Conservation (phyloP, 2,797 vertebrate genomes). For the Sebastes nivosus region DNA sequence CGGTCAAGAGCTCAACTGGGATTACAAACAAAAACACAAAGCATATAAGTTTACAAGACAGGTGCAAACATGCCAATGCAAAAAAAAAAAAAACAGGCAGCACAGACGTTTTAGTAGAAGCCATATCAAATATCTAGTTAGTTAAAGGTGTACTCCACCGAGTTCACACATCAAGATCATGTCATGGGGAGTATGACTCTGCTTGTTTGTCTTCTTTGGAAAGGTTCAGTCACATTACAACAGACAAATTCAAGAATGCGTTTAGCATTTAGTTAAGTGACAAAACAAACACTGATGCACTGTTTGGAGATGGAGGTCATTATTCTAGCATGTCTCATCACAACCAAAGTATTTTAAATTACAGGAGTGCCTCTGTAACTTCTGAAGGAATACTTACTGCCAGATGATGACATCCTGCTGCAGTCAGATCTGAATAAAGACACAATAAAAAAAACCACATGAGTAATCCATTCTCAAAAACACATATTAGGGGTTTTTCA, state of each 20-base stretch:
- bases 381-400: slow-evolving; percentile 63
- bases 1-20: slow-evolving; percentile 71
- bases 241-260: neutral
- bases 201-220: neutral
- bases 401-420: slow-evolving; percentile 79
- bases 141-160: neutral
- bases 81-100: neutral
- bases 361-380: neutral
- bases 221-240: neutral
- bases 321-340: neutral
- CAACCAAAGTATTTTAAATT: neutral
- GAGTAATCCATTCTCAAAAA: neutral
- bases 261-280: neutral
- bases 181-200: neutral
- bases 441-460: neutral
- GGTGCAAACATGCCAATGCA: neutral
- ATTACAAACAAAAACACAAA: slow-evolving; percentile 3
- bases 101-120: neutral
- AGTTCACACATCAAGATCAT: neutral
- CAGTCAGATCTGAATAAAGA: slow-evolving; percentile 73
- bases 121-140: neutral
- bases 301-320: neutral
- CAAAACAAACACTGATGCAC: neutral
- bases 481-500: neutral
- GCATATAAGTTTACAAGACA: neutral